Percentiles rank a stretch among this genome's conserved stretches.
These are phyloP conservation scores for Pseudeuparius sepicola DNA, from an alignment of 2,888 invertebrate genomes.

Conservation along the genomic window DNA sequence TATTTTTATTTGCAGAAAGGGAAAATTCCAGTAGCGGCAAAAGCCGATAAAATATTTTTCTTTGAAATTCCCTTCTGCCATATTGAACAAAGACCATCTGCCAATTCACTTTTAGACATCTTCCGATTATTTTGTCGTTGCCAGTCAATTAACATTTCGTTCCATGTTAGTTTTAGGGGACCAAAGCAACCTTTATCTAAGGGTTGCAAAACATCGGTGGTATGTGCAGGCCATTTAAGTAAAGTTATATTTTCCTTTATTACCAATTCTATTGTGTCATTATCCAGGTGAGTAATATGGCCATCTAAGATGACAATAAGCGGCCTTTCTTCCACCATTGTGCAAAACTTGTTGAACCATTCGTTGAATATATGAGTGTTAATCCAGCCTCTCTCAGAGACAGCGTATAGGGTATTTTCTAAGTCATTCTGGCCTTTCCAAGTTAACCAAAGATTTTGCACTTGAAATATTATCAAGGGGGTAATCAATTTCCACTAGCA, in stretches of 20 bases:
- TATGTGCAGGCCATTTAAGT: conserved; percentile 13
- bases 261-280: conserved; percentile 17
- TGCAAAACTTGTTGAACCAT: conserved; percentile 20
- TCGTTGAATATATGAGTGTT: conserved; percentile 19
- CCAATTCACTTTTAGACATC: conserved; percentile 10
- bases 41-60: conserved; percentile 15
- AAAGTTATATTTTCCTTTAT: conserved; percentile 14
- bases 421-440: conserved; percentile 21
- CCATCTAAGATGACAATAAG: conserved; percentile 22
- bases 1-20: no score
- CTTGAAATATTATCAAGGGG: no score
- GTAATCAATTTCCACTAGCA: conserved; percentile 14
- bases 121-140: conserved; percentile 1
- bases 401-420: conserved; percentile 17
- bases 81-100: conserved; percentile 14
- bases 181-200: conserved; percentile 20
- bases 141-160: no score
- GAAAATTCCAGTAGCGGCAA: conserved; percentile 13
- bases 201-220: conserved; percentile 17
- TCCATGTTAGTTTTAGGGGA: conserved; percentile 19
- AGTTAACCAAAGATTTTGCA: conserved; percentile 17
- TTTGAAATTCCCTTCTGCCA: conserved; percentile 11
- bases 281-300: conserved; percentile 20
- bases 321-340: conserved; percentile 18
- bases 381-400: conserved; percentile 22